Conservation (phyloP, 2,888 invertebrate species). For the Disparrhopalites patrizii region DNA sequence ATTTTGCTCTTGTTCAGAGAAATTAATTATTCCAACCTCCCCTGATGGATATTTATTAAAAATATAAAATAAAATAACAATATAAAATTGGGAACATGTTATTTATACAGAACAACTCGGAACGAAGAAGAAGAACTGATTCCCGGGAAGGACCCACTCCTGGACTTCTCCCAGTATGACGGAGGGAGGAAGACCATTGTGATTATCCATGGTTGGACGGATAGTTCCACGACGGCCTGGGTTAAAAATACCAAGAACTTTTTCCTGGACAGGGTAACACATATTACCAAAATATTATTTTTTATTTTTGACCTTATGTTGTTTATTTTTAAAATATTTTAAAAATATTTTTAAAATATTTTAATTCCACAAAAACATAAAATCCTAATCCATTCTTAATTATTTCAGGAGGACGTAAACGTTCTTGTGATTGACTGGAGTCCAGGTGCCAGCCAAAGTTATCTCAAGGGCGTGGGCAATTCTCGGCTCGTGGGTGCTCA, state of each 20-base stretch:
- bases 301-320: too few relatives aligned
- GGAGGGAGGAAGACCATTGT: conserved; percentile 57
- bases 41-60: not conserved
- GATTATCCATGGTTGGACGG: conserved; percentile 64
- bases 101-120: not conserved
- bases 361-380: not conserved
- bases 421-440: conserved; percentile 65
- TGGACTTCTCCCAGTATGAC: conserved; percentile 61
- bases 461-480: conserved; percentile 57
- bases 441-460: conserved; percentile 61
- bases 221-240: conserved; percentile 60
- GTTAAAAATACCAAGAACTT: conserved; percentile 59
- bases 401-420: conserved; percentile 59
- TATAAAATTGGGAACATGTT: not conserved
- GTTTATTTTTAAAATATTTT: conserved; percentile 1
- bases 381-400: not conserved
- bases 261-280: conserved; percentile 58
- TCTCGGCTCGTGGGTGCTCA: conserved; percentile 59
- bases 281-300: too few relatives aligned
- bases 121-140: conserved; percentile 39
- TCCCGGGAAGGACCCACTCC: conserved; percentile 46
- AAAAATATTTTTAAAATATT: too few relatives aligned
- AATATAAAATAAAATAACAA: not conserved
- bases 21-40: not conserved
- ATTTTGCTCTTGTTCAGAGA: not conserved